Evolutionary conservation across 2,797 vertebrate genomes (phyloP).

Genomic region (Glyptemys insculpta): DNA sequence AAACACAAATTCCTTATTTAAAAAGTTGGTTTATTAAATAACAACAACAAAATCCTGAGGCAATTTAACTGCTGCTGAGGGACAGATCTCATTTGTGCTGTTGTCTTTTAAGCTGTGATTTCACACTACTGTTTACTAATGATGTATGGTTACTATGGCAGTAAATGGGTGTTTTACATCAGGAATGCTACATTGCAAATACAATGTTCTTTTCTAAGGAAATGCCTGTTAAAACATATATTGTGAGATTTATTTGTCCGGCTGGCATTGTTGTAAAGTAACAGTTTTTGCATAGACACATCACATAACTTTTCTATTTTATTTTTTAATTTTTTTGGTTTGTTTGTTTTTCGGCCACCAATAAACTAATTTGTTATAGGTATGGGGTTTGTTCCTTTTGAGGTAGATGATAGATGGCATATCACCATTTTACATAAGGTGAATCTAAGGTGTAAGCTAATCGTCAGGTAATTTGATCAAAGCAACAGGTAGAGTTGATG

Average conservation of each 20-base stretch:
- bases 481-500: background rate
- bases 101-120: slow-evolving; percentile 63
- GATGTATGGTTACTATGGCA: slow-evolving; percentile 67
- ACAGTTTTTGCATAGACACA: background rate
- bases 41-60: slow-evolving; percentile 37
- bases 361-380: slow-evolving; percentile 53
- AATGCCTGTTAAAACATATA: background rate
- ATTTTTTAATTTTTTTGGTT: background rate
- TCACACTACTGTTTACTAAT: slow-evolving; percentile 68
- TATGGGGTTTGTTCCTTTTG: slow-evolving; percentile 19
- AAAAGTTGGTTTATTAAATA: slow-evolving; percentile 53
- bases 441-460: background rate
- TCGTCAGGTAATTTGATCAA: background rate
- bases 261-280: slow-evolving; percentile 25
- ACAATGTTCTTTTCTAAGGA: slow-evolving; percentile 27
- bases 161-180: slow-evolving; percentile 67
- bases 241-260: background rate
- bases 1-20: slow-evolving; percentile 20
- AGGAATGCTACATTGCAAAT: slow-evolving; percentile 59
- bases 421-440: background rate
- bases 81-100: slow-evolving; percentile 9
- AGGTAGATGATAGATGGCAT: background rate
- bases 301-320: background rate
- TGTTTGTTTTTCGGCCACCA: slow-evolving; percentile 51
- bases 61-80: slow-evolving; percentile 44